Percentiles rank a stretch among this genome's conserved stretches.
Evolutionary conservation across 2,888 invertebrate genomes (phyloP).

Genomic region (Muschampia plurimacula): DNA sequence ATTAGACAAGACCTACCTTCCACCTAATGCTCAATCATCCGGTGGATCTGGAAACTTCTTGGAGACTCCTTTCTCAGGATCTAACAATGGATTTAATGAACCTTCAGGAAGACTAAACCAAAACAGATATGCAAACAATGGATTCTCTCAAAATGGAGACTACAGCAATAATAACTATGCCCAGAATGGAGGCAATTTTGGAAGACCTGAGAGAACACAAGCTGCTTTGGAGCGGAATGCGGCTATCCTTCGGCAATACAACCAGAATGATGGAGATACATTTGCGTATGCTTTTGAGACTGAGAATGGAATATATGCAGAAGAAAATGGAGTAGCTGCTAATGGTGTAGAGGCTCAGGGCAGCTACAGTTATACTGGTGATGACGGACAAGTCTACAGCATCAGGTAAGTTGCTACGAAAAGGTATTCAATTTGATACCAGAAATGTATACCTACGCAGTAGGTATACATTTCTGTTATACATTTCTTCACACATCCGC

Average conservation of each 20-base stretch:
- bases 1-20: conserved; percentile 73
- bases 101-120: conserved; percentile 5
- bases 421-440: too few species aligned
- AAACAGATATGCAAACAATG: conserved; percentile 29
- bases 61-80: conserved; percentile 55
- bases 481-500: too few species aligned
- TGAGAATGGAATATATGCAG: conserved; percentile 75
- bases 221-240: conserved; percentile 73
- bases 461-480: too few species aligned
- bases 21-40: conserved; percentile 64
- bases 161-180: conserved; percentile 48
- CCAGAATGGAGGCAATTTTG: conserved; percentile 42
- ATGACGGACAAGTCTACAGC: conserved; percentile 76
- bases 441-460: too few species aligned
- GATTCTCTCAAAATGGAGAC: conserved; percentile 43
- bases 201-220: conserved; percentile 66
- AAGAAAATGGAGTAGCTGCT: conserved; percentile 74
- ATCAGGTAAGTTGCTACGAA: conserved; percentile 58
- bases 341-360: conserved; percentile 75
- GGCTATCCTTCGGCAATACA: conserved; percentile 72
- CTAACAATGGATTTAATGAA: conserved; percentile 35
- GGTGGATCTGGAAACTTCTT: conserved; percentile 66
- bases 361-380: conserved; percentile 63
- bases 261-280: conserved; percentile 70
- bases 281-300: conserved; percentile 75